A percentile compares a stretch with the other conserved stretches of the same genome.
phyloP scores from a whole-genome alignment of 2,113 vertebrate genomes.

The Coptodon bakossiorum region DNA sequence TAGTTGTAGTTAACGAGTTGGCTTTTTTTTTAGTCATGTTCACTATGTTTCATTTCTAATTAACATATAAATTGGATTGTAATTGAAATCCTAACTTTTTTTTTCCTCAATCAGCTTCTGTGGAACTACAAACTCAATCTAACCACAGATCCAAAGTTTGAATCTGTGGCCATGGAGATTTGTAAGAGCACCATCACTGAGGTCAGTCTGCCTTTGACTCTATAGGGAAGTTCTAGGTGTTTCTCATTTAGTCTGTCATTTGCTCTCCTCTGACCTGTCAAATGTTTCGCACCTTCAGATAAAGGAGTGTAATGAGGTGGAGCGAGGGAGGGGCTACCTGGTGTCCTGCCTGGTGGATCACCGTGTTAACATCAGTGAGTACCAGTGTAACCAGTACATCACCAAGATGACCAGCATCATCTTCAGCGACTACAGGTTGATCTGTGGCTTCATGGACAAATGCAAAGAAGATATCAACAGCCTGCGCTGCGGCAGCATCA shows the following conservation, averaged over 20 bases:
- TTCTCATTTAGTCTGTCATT: not conserved
- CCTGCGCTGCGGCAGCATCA: slow-evolving; percentile 91
- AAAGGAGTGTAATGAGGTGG: slow-evolving; percentile 92
- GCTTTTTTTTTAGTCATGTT: not conserved
- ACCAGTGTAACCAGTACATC: slow-evolving; percentile 96
- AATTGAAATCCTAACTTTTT: not conserved
- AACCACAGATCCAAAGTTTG: slow-evolving; percentile 94
- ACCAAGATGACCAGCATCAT: slow-evolving; percentile 96
- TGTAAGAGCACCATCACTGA: slow-evolving; percentile 90
- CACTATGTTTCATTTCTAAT: not conserved
- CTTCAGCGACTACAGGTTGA: slow-evolving; percentile 91
- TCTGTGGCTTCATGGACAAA: slow-evolving; percentile 95
- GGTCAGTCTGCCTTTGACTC: slow-evolving; percentile 65
- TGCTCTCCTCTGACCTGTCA: not conserved
- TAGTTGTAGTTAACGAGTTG: not conserved
- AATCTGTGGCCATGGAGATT: slow-evolving; percentile 92
- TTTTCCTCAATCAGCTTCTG: slow-evolving; percentile 72
- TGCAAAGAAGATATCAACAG: slow-evolving; percentile 90
- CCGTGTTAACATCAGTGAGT: slow-evolving; percentile 90
- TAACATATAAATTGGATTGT: not conserved
- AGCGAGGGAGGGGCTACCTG: slow-evolving; percentile 87
- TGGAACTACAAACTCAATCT: slow-evolving; percentile 98
- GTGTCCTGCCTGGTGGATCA: slow-evolving; percentile 96
- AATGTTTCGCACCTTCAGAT: slow-evolving; percentile 66
- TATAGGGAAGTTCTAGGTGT: not conserved